Base-by-base conservation (phyloP, 2,888 invertebrate genomes). In the Imbricaverruca yamaguchii region DNA sequence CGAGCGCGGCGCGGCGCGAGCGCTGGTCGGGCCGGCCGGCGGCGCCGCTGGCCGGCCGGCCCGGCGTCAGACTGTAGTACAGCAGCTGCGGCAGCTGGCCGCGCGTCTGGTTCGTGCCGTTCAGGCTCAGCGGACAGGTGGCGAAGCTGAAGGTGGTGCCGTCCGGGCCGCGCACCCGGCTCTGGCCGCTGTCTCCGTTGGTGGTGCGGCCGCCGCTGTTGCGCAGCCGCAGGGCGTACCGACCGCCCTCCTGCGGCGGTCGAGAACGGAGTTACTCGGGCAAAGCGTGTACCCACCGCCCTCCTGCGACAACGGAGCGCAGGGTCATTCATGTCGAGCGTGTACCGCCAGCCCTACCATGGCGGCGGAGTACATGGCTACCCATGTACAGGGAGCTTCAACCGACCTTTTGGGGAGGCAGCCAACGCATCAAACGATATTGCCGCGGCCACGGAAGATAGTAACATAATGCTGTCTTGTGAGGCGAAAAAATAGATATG, bases 1-100 rank as follows among this genome's bases (percentile, higher is more conserved):
- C 90, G 74, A 95, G 88, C 0, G 93, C 93, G 84, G 91, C 91
- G 85, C 91, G 91, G 81, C 92, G 88, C 0, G 92, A 91, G 87
- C 92, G 92, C 80, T 89, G 87, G 85, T 91, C 91, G 1, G 90
- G 89, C 83, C 6, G 53, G 53, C 25, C 74, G 21, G 18, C 53
- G 12, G 12, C 78, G 57, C 0, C 7, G 23, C n/a, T 56, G 8
- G 0, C 18, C 57, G 61, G 78, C 25, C 9, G 9, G 2, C 53
- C 57, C 18, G 59, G 80, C 79, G 84, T 83, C 84, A 87, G 93
- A 92, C 93, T 94, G 88, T 91, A 95, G 86, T 98, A 98, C 23
- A 98, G 89, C 80, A 98, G 91, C 85, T 94, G 93, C 0, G 98
- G 98, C 85, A 98, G 92, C 89, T 98, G 98, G 15, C 98, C 98